Conservation (phyloP, 2,888 invertebrate genomes). For the Opisthograptis luteolata region DNA sequence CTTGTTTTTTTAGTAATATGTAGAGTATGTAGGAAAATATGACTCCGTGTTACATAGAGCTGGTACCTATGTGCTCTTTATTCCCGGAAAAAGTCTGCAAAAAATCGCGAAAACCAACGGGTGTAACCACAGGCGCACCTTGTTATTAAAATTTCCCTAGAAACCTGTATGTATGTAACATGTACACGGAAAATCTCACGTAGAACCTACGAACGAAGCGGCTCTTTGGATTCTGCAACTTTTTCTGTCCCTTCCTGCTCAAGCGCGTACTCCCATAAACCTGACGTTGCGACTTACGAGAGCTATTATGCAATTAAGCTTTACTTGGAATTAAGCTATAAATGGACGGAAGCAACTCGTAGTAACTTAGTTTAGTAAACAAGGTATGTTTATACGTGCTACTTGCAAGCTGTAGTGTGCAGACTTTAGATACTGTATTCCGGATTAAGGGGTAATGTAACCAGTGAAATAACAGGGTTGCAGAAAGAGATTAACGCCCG, state of each 20-base stretch:
- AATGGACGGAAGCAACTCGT: neutral
- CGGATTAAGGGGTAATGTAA: too few species aligned
- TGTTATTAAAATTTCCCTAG: constrained; percentile 5
- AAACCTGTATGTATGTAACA: constrained; percentile 2
- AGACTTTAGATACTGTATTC: too few species aligned
- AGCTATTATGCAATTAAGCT: constrained; percentile 7
- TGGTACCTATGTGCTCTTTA: neutral
- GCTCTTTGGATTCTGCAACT: neutral
- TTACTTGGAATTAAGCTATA: neutral
- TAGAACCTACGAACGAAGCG: neutral
- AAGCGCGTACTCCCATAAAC: constrained; percentile 1
- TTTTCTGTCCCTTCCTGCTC: constrained; percentile 10
- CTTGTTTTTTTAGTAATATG: too few species aligned
- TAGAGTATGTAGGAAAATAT: too few species aligned
- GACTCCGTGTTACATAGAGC: too few species aligned
- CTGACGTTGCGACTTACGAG: neutral
- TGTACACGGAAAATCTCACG: constrained; percentile 16
- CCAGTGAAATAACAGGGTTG: too few species aligned
- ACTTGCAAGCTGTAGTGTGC: too few species aligned
- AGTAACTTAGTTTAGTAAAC: too few species aligned
- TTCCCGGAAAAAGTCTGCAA: neutral
- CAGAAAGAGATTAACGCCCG: too few species aligned
- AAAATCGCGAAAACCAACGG: too few species aligned
- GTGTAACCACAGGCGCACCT: too few species aligned
- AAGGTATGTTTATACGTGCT: too few species aligned